Evolutionary conservation across 1,140 invertebrate species (phyloP), one percentile per base, ranked within the genome.

Genomic region (Philotrypesis tridentata): DNA sequence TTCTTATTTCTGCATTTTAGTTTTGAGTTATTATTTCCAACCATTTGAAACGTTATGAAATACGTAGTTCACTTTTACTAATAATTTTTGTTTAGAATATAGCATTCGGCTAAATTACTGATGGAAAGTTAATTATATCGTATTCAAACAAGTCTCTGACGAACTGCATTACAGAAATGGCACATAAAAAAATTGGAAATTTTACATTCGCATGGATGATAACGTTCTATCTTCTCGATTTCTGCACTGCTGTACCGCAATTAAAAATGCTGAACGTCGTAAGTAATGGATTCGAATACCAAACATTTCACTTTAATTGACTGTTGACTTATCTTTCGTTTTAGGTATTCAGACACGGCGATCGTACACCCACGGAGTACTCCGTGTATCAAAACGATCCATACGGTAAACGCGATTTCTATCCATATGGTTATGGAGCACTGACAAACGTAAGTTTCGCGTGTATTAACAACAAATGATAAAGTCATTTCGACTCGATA

Each of bases 281-380:
- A 70, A 55, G 76, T 79, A 55, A 17, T n/a, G 12, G 12, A 72
- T 43, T 17, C 9, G 31, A n/a, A 31, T 33, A 29, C 0, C 31
- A 31, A 33, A 7, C 1, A 74, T 31, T 29, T 55, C 7, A 0
- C 5, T 31, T 17, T 33, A 23, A 75, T 27, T 31, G 23, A 25
- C 8, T 75, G 9, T 48, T 74, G 17, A 17, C 6, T 29, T 31
- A 43, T 40, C 2, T 40, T 43, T 72, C 12, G 21, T 48, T 63
- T 25, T 40, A 87, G 87, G 83, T 87, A 37, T 87, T 87, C 63
- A 67, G 87, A 37, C 87, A 87, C 83, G 87, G 87, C 14, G 87
- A 86, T 60, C 83, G 87, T 2, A 85, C 86, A 7, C 86, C 87
- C 7, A 82, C 80, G 5, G 27, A 14, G 37, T 11, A 48, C 5